phyloP scores from a whole-genome alignment of 2,888 invertebrate species.

The Calephelis perditalis region DNA sequence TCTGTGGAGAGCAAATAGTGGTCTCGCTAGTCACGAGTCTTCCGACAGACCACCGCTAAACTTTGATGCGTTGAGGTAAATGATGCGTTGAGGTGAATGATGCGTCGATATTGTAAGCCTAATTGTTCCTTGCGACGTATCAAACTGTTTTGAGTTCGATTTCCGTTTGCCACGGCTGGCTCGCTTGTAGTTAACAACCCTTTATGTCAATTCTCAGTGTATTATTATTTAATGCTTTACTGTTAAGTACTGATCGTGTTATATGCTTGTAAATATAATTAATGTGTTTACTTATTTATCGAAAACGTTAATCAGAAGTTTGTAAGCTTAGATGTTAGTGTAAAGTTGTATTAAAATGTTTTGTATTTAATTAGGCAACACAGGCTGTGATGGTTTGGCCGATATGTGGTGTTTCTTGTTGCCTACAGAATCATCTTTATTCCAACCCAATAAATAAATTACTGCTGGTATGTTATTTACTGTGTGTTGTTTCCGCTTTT shows the following conservation, averaged over 20 bases:
- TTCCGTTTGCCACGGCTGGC: conserved; percentile 58
- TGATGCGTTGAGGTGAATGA: conserved; percentile 31
- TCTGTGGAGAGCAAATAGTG: conserved; percentile 71
- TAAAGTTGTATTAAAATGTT: conserved; percentile 75
- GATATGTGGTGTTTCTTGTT: too few species aligned
- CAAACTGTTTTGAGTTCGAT: conserved; percentile 31
- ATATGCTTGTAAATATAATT: conserved; percentile 76
- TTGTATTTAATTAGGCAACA: conserved; percentile 62
- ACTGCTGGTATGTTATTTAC: too few species aligned
- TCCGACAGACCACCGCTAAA: conserved; percentile 68
- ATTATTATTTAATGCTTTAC: conserved; percentile 77
- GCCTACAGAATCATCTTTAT: too few species aligned
- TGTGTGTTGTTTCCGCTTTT: too few species aligned
- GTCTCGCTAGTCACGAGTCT: conserved; percentile 68
- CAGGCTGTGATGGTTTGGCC: too few species aligned
- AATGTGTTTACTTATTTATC: conserved; percentile 76
- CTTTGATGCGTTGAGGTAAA: conserved; percentile 35
- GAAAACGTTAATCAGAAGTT: conserved; percentile 66
- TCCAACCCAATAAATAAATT: too few species aligned
- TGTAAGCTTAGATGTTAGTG: conserved; percentile 75
- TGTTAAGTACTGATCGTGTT: conserved; percentile 68
- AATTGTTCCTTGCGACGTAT: conserved; percentile 28
- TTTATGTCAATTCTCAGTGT: conserved; percentile 78
- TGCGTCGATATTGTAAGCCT: conserved; percentile 26
- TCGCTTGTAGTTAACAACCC: conserved; percentile 70